Conservation (phyloP, 2,797 vertebrate species). For the Takifugu ocellatus region DNA sequence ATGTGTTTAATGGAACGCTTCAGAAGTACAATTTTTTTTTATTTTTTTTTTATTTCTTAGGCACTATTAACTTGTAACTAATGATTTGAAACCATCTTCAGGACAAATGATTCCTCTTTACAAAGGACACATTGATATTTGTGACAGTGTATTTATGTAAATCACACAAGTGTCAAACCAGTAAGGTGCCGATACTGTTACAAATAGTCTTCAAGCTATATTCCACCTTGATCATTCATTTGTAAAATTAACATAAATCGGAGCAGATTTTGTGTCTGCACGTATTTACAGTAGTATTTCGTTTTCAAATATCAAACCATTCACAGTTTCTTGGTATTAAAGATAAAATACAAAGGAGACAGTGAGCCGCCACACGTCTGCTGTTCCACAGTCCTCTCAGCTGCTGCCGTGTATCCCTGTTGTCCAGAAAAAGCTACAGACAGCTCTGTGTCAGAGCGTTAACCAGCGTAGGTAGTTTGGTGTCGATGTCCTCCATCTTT, state of each 20-base stretch:
- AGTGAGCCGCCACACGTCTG: slow-evolving; percentile 27
- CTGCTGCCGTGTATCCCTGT: slow-evolving; percentile 45
- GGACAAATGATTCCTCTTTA: slow-evolving; percentile 67
- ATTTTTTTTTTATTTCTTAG: slow-evolving; percentile 36
- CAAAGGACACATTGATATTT: slow-evolving; percentile 61
- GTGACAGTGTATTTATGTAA: slow-evolving; percentile 35
- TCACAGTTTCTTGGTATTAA: slow-evolving; percentile 67
- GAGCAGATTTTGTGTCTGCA: not conserved
- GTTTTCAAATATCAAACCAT: slow-evolving; percentile 29
- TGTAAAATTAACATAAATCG: slow-evolving; percentile 12
- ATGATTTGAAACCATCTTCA: slow-evolving; percentile 43
- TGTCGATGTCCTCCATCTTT: slow-evolving; percentile 29
- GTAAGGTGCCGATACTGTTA: slow-evolving; percentile 45
- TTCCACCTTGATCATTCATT: slow-evolving; percentile 26
- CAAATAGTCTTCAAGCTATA: slow-evolving; percentile 30
- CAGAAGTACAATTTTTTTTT: slow-evolving; percentile 30
- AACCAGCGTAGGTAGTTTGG: slow-evolving; percentile 40
- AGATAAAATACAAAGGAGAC: slow-evolving; percentile 52
- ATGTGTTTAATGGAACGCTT: slow-evolving; percentile 32
- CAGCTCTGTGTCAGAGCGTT: slow-evolving; percentile 40
- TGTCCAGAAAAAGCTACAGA: slow-evolving; percentile 32
- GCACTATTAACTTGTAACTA: slow-evolving; percentile 34
- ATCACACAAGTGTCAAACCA: slow-evolving; percentile 13
- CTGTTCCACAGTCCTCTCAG: slow-evolving; percentile 36
- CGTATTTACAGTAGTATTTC: not conserved